Percentiles rank a stretch among this genome's conserved stretches.
Conservation (phyloP, 2,797 vertebrate species). For the Lacerta agilis region DNA sequence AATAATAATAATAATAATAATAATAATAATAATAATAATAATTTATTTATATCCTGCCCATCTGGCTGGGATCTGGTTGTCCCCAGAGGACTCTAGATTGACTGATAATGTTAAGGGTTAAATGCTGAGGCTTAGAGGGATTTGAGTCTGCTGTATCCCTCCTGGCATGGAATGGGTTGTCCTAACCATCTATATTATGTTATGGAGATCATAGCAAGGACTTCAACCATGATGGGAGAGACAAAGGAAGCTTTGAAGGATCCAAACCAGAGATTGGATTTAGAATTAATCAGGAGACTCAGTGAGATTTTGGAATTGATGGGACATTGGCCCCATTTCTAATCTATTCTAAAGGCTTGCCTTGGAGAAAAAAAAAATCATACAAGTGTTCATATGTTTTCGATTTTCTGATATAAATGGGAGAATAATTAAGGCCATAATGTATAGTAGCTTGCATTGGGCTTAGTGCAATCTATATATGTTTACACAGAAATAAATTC, state of each 20-base stretch:
- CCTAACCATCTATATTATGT: not conserved
- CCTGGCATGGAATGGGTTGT: not conserved
- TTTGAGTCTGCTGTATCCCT: not conserved
- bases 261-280: not conserved
- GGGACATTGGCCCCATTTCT: not conserved
- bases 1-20: too few relatives aligned
- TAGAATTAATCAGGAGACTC: not conserved
- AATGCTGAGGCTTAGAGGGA: not conserved
- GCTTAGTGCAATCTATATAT: too few relatives aligned
- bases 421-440: not conserved
- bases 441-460: too few relatives aligned
- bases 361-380: conserved; percentile 4
- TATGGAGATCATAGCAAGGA: not conserved
- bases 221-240: not conserved
- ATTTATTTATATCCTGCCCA: too few relatives aligned
- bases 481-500: too few relatives aligned
- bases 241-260: not conserved
- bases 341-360: not conserved
- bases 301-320: not conserved
- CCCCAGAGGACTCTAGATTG: not conserved
- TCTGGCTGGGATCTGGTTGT: too few relatives aligned
- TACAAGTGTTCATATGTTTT: not conserved
- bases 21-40: too few relatives aligned
- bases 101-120: not conserved
- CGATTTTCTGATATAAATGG: not conserved